Evolutionary conservation across 2,113 vertebrate genomes (phyloP), one percentile per base, ranked within the genome.

Genomic region (Tympanuchus pallidicinctus): DNA sequence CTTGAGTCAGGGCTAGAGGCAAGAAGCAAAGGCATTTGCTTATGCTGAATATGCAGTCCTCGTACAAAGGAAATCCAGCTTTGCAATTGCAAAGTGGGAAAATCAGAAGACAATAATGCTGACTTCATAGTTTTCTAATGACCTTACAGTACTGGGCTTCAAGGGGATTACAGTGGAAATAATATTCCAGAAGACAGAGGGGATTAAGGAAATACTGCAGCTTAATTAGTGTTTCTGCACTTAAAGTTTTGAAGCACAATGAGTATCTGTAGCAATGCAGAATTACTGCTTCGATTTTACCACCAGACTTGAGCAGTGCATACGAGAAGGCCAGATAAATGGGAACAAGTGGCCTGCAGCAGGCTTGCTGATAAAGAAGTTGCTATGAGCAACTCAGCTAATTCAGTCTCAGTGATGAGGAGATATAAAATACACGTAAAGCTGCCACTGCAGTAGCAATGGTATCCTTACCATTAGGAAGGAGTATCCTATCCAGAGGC

Each of bases 401-500:
- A 56, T 6, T n/a, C 4, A 9, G 18, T 25, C 54, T 66, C 57
- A 34, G 34, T 2, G 20, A 84, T 27, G 38, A 84, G 42, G n/a
- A 77, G 16, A 56, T 47, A 11, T 5, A 32, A 2, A 4, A 52
- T 60, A 52, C 9, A 8, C 40, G 48, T 25, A n/a, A 42, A 88
- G 87, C 59, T 88, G 66, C 56, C 45, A 59, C 65, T 65, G 61
- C 36, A 11, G 5, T 2, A 56, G 57, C 30, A 65, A 32, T 9
- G 18, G 13, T 6, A 50, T 28, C 48, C 97, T 97, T 95, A 99
- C 99, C 99, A 99, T 99, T 40, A 99, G 98, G 97, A 99, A 99
- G 60, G 99, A 99, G 89, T 99, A 99, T 59, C 99, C 99, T 8
- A 99, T 99, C 99, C 99, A 99, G 5, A 99, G 98, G 92, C 99